These are phyloP conservation scores for Cistogaster globosa DNA, from an alignment of 2,888 invertebrate species.

Conservation along the genomic window DNA sequence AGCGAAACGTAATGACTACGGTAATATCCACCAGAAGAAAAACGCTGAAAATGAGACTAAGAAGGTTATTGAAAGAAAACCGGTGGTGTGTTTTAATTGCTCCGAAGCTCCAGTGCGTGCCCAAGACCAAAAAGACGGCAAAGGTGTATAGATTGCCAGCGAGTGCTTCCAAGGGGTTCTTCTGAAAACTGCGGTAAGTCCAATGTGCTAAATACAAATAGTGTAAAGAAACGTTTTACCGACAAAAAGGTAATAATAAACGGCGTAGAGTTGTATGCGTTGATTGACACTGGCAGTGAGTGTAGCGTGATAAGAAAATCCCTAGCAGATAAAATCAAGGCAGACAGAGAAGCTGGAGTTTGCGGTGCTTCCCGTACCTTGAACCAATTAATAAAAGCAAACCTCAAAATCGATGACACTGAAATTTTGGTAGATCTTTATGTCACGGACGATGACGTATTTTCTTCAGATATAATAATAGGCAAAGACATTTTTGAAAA, in stretches of 20 bases:
- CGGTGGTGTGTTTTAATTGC: too few relatives aligned
- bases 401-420: constrained; percentile 38
- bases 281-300: constrained; percentile 5
- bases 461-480: constrained; percentile 40
- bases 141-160: constrained; percentile 20
- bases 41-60: neutral
- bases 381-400: neutral
- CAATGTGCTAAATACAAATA: too few relatives aligned
- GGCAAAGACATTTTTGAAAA: constrained; percentile 51
- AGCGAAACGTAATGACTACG: neutral
- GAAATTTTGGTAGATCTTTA: constrained; percentile 11
- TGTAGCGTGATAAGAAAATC: neutral
- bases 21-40: neutral
- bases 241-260: too few relatives aligned
- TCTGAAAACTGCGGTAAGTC: constrained; percentile 29
- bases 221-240: too few relatives aligned
- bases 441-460: constrained; percentile 54
- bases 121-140: neutral
- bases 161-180: constrained; percentile 1
- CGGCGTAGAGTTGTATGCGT: too few relatives aligned
- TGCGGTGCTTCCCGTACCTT: neutral
- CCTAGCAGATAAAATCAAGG: neutral
- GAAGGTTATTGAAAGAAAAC: too few relatives aligned
- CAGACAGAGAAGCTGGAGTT: neutral
- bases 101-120: neutral